Conservation (phyloP, 2,888 invertebrate genomes). For the Lasioglossum figueresi region DNA sequence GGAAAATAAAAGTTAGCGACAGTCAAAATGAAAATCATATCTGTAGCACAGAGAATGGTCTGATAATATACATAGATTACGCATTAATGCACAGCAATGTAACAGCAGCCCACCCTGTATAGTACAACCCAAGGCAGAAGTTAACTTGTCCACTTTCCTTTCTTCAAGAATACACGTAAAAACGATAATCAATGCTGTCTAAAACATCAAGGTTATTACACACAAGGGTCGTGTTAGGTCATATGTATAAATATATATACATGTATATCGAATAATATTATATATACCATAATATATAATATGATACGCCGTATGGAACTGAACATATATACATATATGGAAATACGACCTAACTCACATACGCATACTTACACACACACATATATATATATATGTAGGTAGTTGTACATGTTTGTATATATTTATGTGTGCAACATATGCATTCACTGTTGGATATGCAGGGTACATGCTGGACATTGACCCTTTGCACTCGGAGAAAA, state of each 20-base stretch:
- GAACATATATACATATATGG: constrained; percentile 26
- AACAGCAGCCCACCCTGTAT: constrained; percentile 51
- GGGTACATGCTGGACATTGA: constrained; percentile 81
- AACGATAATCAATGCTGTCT: constrained; percentile 79
- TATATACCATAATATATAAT: constrained; percentile 23
- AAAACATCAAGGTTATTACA: constrained; percentile 80
- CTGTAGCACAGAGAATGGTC: background rate
- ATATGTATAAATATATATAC: constrained; percentile 52
- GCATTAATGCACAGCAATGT: background rate
- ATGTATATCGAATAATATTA: constrained; percentile 5
- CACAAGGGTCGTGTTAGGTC: constrained; percentile 76
- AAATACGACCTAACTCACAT: constrained; percentile 6
- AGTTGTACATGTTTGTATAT: background rate
- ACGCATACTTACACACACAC: constrained; percentile 6
- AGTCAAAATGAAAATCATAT: background rate
- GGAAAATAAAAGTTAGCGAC: background rate
- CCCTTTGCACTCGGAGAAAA: constrained; percentile 78
- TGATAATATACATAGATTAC: background rate
- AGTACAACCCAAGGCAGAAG: constrained; percentile 53
- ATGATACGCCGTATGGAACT: background rate
- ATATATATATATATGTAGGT: constrained; percentile 11
- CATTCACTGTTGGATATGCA: constrained; percentile 79
- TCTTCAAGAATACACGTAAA: constrained; percentile 73
- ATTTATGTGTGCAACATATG: constrained; percentile 66
- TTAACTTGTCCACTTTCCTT: constrained; percentile 56